A percentile compares a stretch with the other conserved stretches of the same genome.
phyloP scores from a whole-genome alignment of 2,113 vertebrate genomes.

The Tupaia chinensis region DNA sequence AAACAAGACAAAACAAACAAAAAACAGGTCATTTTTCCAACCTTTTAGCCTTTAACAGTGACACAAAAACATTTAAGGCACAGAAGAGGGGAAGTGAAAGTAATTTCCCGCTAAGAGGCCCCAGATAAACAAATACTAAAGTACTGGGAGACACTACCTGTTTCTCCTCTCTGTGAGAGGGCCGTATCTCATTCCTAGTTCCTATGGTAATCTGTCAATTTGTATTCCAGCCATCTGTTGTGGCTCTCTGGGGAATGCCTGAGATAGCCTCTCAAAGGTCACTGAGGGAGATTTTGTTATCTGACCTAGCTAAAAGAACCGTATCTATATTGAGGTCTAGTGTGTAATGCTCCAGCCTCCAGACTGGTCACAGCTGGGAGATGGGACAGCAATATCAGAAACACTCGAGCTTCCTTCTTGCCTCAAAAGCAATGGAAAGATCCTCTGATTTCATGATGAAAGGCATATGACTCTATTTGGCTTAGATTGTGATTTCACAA shows the following conservation, averaged over 20 bases:
- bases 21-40: background rate
- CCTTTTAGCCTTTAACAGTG: background rate
- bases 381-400: background rate
- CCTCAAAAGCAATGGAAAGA: background rate
- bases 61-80: background rate
- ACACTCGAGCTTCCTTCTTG: rapidly evolving
- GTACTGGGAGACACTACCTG: background rate
- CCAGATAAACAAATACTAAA: background rate
- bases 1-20: background rate
- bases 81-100: background rate
- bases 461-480: background rate
- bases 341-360: background rate
- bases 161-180: background rate
- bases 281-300: background rate
- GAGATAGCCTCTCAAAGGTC: background rate
- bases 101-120: background rate
- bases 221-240: background rate
- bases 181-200: background rate
- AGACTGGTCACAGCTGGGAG: background rate
- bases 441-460: background rate
- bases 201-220: background rate
- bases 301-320: background rate
- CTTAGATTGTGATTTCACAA: too few relatives aligned
- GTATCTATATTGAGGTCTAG: background rate
- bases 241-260: background rate